Base-by-base conservation (phyloP, 2,888 invertebrate genomes). In the Drosophila mercatorum region DNA sequence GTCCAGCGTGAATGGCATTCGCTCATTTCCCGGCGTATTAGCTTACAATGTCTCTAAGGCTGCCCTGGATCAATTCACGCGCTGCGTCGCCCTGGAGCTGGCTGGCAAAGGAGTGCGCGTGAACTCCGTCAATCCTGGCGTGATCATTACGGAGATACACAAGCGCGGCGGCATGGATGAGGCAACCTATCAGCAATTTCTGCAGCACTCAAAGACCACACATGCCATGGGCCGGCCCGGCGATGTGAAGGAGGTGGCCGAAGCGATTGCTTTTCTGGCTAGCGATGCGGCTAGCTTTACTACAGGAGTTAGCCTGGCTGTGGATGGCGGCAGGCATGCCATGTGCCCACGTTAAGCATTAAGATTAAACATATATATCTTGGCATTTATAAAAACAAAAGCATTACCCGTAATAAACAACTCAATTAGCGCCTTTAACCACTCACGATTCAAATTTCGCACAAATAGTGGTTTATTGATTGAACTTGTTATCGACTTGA, bases 31-130 rank as follows among this genome's bases (percentile, higher is more conserved):
- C 0, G 96, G 96, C 60, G 95, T 98, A n/a, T 92, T 98, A 61
- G 96, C 98, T 0, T 99, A 99, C 92, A 96, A 96, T 86, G 96
- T 99, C 94, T 97, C 98, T 7, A 99, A 99, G 94, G 94, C 97
- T 47, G 98, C 98, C 6, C 92, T 99, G 8, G 99, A 99, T 93
- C 98, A 99, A 91, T 95, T 99, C 80, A 99, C 99, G 0, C 95
- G 96, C 90, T 98, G 98, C 91, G 94, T 96, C 4, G 98, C 99
- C 8, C 92, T 99, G 31, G 98, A 97, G 89, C 93, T 97, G 64
- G 97, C 95, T 31, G 88, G 94, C 0, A 96, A 96, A 91, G 95
- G 95, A 75, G 96, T 98, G 0, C 94, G 98, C 38, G 97, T 97
- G 0, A 98, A 98, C 92, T 95, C 96, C 60, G 97, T 98, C 0